Evolutionary conservation across 2,888 invertebrate species (phyloP), one percentile per base, ranked within the genome.

Genomic region (Odontocolon sp.): DNA sequence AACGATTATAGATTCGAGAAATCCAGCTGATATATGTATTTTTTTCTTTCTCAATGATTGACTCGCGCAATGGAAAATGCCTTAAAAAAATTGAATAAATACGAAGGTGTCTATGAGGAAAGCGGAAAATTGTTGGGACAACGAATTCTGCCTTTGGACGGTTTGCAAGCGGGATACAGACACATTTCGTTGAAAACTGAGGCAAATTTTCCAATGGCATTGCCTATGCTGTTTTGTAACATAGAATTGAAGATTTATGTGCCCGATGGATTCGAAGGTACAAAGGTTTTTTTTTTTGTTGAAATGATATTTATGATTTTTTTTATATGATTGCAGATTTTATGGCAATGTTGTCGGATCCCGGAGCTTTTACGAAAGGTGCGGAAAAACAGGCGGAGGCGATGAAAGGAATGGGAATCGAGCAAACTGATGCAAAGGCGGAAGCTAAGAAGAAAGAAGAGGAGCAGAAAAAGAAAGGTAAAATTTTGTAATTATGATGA

Each of bases 311-410:
- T 11, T 33, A 8, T 23, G 40, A 54, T 21, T 28, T 1, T 57
- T 40, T 47, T 45, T 50, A n/a, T 42, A 21, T 18, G 11, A 42
- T 84, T 83, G 33, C 90, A 96, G 98, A 98, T 90, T 97, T 99
- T 91, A 99, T 99, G 96, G 98, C 98, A 68, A 98, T 98, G 33
- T 91, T 99, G 80, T 98, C 98, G 11, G 99, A 99, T 91, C 99
- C 99, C 0, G 93, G 97, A 67, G 98, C 96, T 45, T 94, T 94
- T 85, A 89, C 93, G 77, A 93, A 94, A 50, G 92, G 93, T 47
- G 92, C 93, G 79, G 94, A 94, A 83, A 93, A 94, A 80, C 91
- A 93, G 70, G 92, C 92, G 16, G 92, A 93, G 80, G 93, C 94
- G 83, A 93, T 94, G 93, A 93, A 94, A 82, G 93, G 93, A 16